Evolutionary conservation across 2,797 vertebrate genomes (phyloP).

Genomic region (Bovichtus diacanthus): DNA sequence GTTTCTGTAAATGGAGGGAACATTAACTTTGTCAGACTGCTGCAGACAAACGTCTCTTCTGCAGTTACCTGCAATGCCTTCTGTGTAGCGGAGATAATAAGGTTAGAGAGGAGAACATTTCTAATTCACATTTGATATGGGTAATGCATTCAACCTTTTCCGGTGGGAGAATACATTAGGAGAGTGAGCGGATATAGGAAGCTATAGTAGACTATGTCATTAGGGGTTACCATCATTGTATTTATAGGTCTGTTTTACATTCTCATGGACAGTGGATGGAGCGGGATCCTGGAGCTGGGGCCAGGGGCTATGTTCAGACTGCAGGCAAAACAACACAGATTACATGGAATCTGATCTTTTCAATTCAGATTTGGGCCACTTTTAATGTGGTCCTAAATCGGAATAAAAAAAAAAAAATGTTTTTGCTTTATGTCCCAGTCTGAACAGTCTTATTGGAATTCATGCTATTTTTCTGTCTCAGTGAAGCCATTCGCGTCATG

Average conservation of each 20-base stretch:
- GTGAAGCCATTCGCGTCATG: no score
- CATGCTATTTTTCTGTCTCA: no score
- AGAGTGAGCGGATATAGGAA: conserved; percentile 44
- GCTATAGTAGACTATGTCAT: conserved; percentile 43
- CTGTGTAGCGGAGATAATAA: conserved; percentile 38
- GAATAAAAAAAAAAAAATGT: no score
- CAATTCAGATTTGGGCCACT: no score
- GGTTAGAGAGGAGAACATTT: conserved; percentile 45
- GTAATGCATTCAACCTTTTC: conserved; percentile 68
- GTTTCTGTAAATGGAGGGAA: conserved; percentile 30
- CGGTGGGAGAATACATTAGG: conserved; percentile 59
- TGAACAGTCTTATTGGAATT: no score
- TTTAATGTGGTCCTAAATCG: no score
- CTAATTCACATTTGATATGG: conserved; percentile 62
- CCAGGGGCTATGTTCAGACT: neutral
- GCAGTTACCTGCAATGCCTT: conserved; percentile 34
- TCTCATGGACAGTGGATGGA: conserved; percentile 27
- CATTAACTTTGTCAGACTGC: conserved; percentile 17
- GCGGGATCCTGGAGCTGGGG: conserved; percentile 17
- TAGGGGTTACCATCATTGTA: conserved; percentile 58
- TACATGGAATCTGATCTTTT: no score
- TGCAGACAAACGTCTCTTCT: conserved; percentile 14
- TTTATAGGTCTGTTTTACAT: conserved; percentile 62
- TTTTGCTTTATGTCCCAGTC: no score
- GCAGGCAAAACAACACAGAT: no score